phyloP scores from a whole-genome alignment of 2,113 vertebrate genomes.

The Panurus biarmicus region DNA sequence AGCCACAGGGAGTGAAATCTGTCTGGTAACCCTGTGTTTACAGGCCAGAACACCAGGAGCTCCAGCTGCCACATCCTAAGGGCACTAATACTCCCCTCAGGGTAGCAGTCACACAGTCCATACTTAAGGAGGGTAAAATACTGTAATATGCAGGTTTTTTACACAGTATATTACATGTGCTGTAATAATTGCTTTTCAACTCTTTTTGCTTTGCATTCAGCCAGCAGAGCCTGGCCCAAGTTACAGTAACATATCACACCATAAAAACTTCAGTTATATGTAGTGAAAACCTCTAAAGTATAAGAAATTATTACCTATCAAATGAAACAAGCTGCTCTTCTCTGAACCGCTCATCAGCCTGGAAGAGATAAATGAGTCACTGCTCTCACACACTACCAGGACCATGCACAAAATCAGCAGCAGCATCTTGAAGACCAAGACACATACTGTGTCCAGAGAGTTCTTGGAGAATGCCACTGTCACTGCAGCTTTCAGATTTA shows the following conservation, averaged over 20 bases:
- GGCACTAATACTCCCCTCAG: background rate
- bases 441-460: background rate
- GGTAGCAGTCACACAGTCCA: background rate
- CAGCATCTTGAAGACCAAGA: background rate
- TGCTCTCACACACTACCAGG: background rate
- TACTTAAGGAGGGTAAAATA: background rate
- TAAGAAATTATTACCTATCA: slow-evolving; percentile 79
- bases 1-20: background rate
- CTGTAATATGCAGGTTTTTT: background rate
- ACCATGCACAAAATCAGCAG: background rate
- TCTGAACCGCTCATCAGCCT: slow-evolving; percentile 81
- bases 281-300: background rate
- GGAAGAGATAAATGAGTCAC: slow-evolving; percentile 24
- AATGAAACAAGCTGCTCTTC: slow-evolving; percentile 94
- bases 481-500: background rate
- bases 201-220: background rate
- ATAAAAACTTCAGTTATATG: background rate
- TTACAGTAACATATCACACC: background rate
- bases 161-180: background rate
- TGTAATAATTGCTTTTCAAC: background rate
- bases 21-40: background rate
- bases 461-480: background rate
- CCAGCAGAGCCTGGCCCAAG: background rate
- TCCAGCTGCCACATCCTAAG: background rate
- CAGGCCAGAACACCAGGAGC: background rate